A percentile compares a stretch with the other conserved stretches of the same genome.
These are phyloP conservation scores for Rhabditophanes sp. DNA, from an alignment of 2,888 invertebrate species.

Conservation along the genomic window DNA sequence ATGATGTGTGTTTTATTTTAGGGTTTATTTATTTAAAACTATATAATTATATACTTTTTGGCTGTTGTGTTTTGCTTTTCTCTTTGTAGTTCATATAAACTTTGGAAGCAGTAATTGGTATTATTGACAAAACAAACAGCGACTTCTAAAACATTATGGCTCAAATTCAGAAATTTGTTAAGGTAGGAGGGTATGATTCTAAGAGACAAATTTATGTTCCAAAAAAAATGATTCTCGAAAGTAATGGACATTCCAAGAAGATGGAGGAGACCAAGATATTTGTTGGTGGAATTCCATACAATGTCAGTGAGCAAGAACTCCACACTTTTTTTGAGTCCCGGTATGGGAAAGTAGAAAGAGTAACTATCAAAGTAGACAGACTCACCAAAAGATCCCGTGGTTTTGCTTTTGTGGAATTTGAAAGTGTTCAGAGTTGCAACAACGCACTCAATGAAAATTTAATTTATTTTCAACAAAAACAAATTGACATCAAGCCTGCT, in stretches of 20 bases:
- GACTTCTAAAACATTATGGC: no score
- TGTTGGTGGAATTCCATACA: conserved; percentile 44
- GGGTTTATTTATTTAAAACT: no score
- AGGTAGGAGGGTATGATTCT: no score
- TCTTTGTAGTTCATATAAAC: no score
- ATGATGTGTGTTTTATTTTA: no score
- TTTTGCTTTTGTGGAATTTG: conserved; percentile 44
- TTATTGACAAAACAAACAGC: no score
- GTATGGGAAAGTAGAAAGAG: conserved; percentile 38
- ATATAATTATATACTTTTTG: no score
- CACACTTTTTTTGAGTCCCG: conserved; percentile 32
- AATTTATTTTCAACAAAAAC: conserved; percentile 37
- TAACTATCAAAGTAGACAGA: conserved; percentile 42
- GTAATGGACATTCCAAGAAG: not conserved
- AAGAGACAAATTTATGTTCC: no score
- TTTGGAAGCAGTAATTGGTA: no score
- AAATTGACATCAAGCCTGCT: conserved; percentile 43
- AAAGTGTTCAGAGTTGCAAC: conserved; percentile 34
- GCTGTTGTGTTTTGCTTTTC: no score
- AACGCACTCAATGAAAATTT: conserved; percentile 31
- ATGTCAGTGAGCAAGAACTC: conserved; percentile 41
- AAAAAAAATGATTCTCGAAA: no score
- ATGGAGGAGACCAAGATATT: conserved; percentile 41
- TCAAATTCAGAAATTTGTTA: no score
- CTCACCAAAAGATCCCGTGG: conserved; percentile 42